Evolutionary conservation across 2,888 invertebrate species (phyloP), one percentile per base, ranked within the genome.

Genomic region (Ormyrus rosae): DNA sequence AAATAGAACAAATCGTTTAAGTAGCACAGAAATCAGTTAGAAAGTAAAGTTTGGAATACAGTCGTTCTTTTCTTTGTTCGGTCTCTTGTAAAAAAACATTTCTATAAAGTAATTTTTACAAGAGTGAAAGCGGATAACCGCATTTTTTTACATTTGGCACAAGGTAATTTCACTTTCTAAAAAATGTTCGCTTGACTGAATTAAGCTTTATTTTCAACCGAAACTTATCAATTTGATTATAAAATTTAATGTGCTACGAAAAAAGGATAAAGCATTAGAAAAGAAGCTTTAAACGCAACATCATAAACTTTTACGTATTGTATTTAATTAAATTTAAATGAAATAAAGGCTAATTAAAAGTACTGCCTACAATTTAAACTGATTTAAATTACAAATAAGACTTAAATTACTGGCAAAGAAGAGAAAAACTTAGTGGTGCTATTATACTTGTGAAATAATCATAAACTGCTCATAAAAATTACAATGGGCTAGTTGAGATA

Each of bases 391-490:
- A 34, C 34, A 34, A 34, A 34, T 34, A 34, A 34, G 34, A 34
- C 19, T 19, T 19, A 19, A 19, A 19, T 19, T 19, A 19, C 19
- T 19, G 55, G 65, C 19, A 19, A 58, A n/a, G 45, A 65, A 58
- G 55, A 70, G 60, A 63, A 13, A 13, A 56, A 19, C 13, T 19
- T 19, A 9, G 19, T 68, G 45, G 60, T 55, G 11, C 51, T 69
- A 63, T 69, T 34, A 34, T 77, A 69, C 76, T 76, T 45, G 34
- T 68, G 60, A 78, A 73, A 67, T 73, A 78, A 73, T 73, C 51
- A 72, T 78, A 78, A 72, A 67, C 61, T 56, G 53, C 55, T 72
- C 78, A 48, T 53, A 53, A 56, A 53, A 78, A 78, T 78, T 67
- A 53, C 72, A 19, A 68, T 72, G 78, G 46, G 60, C 60, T 60